Evolutionary conservation across 2,888 invertebrate genomes (phyloP), one percentile per base, ranked within the genome.

Genomic region (Onchidella celtica): DNA sequence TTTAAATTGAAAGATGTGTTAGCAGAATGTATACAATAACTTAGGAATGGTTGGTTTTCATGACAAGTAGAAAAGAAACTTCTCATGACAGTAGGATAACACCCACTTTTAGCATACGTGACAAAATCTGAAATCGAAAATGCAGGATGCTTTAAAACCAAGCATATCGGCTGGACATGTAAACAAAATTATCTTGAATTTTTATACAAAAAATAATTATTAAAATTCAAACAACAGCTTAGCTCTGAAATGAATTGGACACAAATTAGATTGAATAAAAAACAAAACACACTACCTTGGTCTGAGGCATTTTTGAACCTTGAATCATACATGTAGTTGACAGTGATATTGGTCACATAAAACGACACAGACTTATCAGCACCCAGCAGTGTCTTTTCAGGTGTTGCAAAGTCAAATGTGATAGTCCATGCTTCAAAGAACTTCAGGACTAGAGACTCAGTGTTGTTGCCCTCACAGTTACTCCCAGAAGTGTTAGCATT

Each of bases 251-350:
- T n/a, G n/a, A n/a, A n/a, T n/a, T n/a, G n/a, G n/a, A n/a, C n/a
- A n/a, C n/a, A n/a, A n/a, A n/a, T n/a, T n/a, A n/a, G n/a, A n/a
- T n/a, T n/a, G n/a, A n/a, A n/a, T n/a, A n/a, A n/a, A n/a, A n/a
- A n/a, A n/a, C n/a, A n/a, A n/a, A 47, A 40, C 27, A 3, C 24
- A 47, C 21, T 17, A 83, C 84, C 66, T 72, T 76, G 57, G 1
- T 9, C 66, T n/a, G 29, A 34, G 14, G 63, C 36, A 40, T 84
- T 74, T 29, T 80, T 78, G n/a, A 86, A 79, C 21, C 74, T 61
- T 11, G 78, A 66, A 38, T 83, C 79, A n/a, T 83, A 40, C 17
- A 34, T 21, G 29, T 83, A 83, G 11, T 3, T 47, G 21, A 86
- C 38, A 21, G 65, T 68, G 11, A 83, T 57, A n/a, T 80, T 75